Conservation (phyloP, 2,888 invertebrate species). For the Coenonympha glycerion region DNA sequence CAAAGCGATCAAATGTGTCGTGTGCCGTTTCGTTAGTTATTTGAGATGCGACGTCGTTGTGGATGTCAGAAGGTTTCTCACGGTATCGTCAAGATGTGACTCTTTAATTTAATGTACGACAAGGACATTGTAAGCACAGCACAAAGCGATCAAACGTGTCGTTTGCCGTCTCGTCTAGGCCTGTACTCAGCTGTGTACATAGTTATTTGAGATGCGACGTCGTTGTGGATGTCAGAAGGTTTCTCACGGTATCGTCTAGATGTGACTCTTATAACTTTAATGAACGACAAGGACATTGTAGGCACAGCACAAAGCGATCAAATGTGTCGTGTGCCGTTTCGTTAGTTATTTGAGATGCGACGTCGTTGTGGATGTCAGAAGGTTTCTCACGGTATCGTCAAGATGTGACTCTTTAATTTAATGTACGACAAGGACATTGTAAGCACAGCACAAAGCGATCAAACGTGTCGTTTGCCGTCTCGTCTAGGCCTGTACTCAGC, state of each 20-base stretch:
- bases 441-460: too few species aligned
- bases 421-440: too few species aligned
- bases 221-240: constrained; percentile 41
- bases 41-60: constrained; percentile 41
- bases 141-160: constrained; percentile 42
- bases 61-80: constrained; percentile 53
- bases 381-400: too few species aligned
- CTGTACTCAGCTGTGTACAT: constrained; percentile 40
- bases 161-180: constrained; percentile 38
- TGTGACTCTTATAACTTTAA: constrained; percentile 17
- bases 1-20: constrained; percentile 42
- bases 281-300: constrained; percentile 41
- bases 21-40: constrained; percentile 39
- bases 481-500: too few species aligned
- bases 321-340: constrained; percentile 37
- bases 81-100: constrained; percentile 41
- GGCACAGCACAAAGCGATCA: constrained; percentile 38
- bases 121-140: constrained; percentile 35
- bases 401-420: too few species aligned
- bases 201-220: constrained; percentile 45
- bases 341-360: too few species aligned
- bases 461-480: too few species aligned
- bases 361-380: too few species aligned
- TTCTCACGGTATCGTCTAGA: constrained; percentile 57
- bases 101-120: too few species aligned